A percentile compares a stretch with the other conserved stretches of the same genome.
Conservation (phyloP, 2,888 invertebrate genomes). For the Oeneis ivallda region DNA sequence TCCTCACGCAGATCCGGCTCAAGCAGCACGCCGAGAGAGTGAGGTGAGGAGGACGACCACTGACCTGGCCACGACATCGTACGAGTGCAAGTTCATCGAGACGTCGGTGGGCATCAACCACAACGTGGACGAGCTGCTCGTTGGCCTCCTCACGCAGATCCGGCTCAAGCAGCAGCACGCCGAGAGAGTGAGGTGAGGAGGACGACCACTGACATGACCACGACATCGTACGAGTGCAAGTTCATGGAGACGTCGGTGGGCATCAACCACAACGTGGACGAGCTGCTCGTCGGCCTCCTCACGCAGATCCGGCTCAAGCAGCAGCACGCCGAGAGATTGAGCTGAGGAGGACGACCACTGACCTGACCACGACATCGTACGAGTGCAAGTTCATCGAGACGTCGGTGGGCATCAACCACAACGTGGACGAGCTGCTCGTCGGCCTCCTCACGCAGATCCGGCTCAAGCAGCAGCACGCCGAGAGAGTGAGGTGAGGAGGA, state of each 20-base stretch:
- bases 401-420: slow-evolving; percentile 97
- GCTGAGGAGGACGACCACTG: slow-evolving; percentile 45
- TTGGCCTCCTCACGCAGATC: slow-evolving; percentile 96
- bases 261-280: slow-evolving; percentile 98
- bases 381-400: slow-evolving; percentile 99
- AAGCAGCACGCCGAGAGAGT: slow-evolving; percentile 81
- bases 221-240: slow-evolving; percentile 96
- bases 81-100: slow-evolving; percentile 98
- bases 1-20: slow-evolving; percentile 94
- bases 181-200: slow-evolving; percentile 62
- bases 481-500: slow-evolving; percentile 59
- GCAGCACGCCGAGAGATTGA: slow-evolving; percentile 71
- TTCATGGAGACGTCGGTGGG: slow-evolving; percentile 98
- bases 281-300: slow-evolving; percentile 95
- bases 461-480: slow-evolving; percentile 84
- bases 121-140: slow-evolving; percentile 97
- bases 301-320: slow-evolving; percentile 94
- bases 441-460: slow-evolving; percentile 96
- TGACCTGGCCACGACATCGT: slow-evolving; percentile 83
- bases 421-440: slow-evolving; percentile 97
- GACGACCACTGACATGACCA: too few relatives aligned
- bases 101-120: slow-evolving; percentile 98
- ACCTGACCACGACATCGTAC: slow-evolving; percentile 85
- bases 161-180: slow-evolving; percentile 86
- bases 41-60: slow-evolving; percentile 47